These are phyloP conservation scores for Thereva unica DNA, from an alignment of 2,888 invertebrate species.

Conservation along the genomic window DNA sequence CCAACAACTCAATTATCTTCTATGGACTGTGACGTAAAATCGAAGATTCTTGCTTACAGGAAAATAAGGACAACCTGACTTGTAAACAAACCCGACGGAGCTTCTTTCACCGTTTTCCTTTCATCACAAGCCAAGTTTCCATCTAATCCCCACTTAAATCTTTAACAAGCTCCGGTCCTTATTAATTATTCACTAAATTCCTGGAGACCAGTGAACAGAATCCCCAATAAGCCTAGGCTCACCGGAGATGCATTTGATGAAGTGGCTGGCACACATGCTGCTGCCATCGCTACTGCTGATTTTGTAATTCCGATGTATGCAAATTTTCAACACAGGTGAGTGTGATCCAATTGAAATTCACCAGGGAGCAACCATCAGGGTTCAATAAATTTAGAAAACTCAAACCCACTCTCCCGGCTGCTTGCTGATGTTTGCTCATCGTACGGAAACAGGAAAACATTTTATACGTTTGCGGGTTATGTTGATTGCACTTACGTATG, in stretches of 20 bases:
- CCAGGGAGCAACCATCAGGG: slow-evolving; percentile 29
- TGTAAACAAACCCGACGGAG: neutral
- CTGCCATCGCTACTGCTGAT: neutral
- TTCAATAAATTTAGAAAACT: slow-evolving; percentile 33
- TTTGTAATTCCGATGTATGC: slow-evolving; percentile 18
- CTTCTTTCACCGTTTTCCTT: slow-evolving; percentile 8
- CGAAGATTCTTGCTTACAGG: slow-evolving; percentile 20
- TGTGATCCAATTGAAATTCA: slow-evolving; percentile 36
- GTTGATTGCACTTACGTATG: no score
- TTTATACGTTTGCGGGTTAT: no score
- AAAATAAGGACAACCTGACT: slow-evolving; percentile 1
- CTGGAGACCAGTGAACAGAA: neutral
- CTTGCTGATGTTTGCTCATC: no score
- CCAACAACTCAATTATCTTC: slow-evolving; percentile 19
- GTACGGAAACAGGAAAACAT: no score
- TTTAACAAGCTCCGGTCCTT: neutral
- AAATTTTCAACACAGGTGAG: slow-evolving; percentile 30
- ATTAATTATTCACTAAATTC: no score
- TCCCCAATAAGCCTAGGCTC: neutral
- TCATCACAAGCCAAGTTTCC: neutral
- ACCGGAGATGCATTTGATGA: slow-evolving; percentile 22
- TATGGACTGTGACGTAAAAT: slow-evolving; percentile 6
- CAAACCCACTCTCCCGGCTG: neutral
- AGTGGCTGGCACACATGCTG: slow-evolving; percentile 18
- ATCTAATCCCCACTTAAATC: slow-evolving; percentile 16